A percentile compares a stretch with the other conserved stretches of the same genome.
phyloP scores from a whole-genome alignment of 1,140 invertebrate genomes.

The Drosophila murphyi region DNA sequence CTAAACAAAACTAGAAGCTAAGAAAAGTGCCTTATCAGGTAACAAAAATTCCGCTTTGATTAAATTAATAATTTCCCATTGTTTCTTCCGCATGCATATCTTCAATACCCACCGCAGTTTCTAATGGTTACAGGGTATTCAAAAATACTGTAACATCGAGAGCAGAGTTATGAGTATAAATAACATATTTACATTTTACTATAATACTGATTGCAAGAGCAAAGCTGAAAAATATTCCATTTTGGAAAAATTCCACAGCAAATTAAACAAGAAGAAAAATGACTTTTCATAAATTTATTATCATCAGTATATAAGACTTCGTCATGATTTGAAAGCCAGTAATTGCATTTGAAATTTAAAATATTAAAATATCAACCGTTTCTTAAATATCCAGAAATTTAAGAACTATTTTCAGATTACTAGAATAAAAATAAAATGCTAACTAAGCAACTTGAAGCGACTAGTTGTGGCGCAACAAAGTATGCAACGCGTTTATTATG shows the following conservation, averaged over 20 bases:
- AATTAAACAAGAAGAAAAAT: constrained; percentile 13
- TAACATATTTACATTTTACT: constrained; percentile 52
- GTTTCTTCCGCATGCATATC: not conserved
- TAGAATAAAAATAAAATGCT: not conserved
- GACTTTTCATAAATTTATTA: not conserved
- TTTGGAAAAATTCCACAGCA: constrained; percentile 8
- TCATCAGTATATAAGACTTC: not conserved
- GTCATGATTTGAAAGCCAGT: not conserved
- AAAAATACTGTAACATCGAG: not conserved
- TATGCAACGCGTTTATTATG: constrained; percentile 45
- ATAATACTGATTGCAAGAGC: constrained; percentile 44
- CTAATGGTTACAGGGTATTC: not conserved
- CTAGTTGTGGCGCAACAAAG: constrained; percentile 32
- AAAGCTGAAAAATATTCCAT: constrained; percentile 24
- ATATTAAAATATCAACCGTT: not conserved
- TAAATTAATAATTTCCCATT: too few species aligned
- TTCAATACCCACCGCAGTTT: not conserved
- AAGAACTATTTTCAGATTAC: too few species aligned
- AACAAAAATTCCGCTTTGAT: too few species aligned
- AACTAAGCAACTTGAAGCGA: not conserved
- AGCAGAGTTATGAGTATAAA: constrained; percentile 33
- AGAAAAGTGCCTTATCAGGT: too few species aligned
- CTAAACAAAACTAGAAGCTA: too few species aligned
- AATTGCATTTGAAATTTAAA: not conserved
- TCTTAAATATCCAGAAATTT: too few species aligned